Percentiles rank a stretch among this genome's conserved stretches.
Conservation (phyloP, 2,797 vertebrate genomes). For the Peromyscus attwateri region DNA sequence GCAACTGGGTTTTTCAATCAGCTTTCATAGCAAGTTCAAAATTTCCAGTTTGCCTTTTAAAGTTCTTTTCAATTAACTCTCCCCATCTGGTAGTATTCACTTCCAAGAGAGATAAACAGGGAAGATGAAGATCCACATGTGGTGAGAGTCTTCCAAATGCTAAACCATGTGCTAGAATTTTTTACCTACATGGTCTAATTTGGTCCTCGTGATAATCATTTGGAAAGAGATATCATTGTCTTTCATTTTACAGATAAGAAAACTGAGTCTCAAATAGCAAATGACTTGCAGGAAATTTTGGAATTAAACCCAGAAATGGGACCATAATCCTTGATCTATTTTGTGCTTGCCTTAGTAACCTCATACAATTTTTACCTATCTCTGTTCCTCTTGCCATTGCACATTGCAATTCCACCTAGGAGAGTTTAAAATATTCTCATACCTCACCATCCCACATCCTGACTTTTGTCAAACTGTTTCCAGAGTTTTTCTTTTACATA, state of each 20-base stretch:
- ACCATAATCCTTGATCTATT: neutral
- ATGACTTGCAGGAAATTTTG: neutral
- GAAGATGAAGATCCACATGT: slow-evolving; percentile 19
- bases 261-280: slow-evolving; percentile 15
- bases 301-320: neutral
- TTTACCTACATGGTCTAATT: neutral
- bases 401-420: neutral
- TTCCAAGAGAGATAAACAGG: neutral
- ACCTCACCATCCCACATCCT: neutral
- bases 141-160: neutral
- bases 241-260: neutral
- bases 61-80: slow-evolving; percentile 27
- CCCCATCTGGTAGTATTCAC: slow-evolving; percentile 30
- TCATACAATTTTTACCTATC: neutral
- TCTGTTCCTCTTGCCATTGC: neutral
- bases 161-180: neutral
- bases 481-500: neutral
- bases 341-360: neutral
- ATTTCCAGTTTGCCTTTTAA: slow-evolving; percentile 13
- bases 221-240: neutral
- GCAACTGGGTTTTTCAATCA: neutral
- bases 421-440: neutral
- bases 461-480: neutral
- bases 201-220: neutral
- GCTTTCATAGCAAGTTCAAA: neutral